Percentiles rank a stretch among this genome's conserved stretches.
phyloP scores from a whole-genome alignment of 2,888 invertebrate genomes.

The Ornithoptera priamus region DNA sequence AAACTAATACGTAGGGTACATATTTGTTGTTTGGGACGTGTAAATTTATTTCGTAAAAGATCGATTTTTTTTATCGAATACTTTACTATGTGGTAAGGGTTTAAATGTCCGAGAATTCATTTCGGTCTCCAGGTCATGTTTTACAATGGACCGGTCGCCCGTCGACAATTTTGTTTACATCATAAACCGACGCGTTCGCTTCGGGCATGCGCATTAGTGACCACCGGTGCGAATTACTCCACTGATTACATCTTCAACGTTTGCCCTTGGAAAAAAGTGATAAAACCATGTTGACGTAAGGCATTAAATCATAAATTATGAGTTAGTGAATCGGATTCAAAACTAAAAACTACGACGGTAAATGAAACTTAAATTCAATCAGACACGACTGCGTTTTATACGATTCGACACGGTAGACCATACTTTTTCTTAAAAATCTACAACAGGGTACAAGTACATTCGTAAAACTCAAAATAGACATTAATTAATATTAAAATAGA shows the following conservation, averaged over 20 bases:
- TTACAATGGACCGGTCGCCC: conserved; percentile 8
- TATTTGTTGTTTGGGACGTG: too few species aligned
- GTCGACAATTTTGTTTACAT: conserved; percentile 15
- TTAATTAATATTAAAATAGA: too few species aligned
- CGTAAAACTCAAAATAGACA: too few species aligned
- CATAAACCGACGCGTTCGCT: conserved; percentile 1
- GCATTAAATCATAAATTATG: conserved; percentile 17
- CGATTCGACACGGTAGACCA: too few species aligned
- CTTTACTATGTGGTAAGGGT: background rate
- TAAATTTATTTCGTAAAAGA: background rate
- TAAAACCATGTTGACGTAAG: conserved; percentile 17
- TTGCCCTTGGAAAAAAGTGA: conserved; percentile 18
- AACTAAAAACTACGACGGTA: background rate
- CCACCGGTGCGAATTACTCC: conserved; percentile 18
- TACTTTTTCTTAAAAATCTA: too few species aligned
- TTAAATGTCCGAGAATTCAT: background rate
- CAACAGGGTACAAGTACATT: too few species aligned
- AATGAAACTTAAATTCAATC: too few species aligned
- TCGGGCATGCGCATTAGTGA: conserved; percentile 17
- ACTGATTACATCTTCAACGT: conserved; percentile 15
- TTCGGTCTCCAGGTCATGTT: conserved; percentile 7
- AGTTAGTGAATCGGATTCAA: background rate
- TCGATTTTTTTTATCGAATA: background rate
- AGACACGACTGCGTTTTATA: too few species aligned
- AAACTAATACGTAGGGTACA: too few species aligned